Evolutionary conservation across 2,113 vertebrate genomes (phyloP), one percentile per base, ranked within the genome.

Genomic region (Sclerurus mexicanus): DNA sequence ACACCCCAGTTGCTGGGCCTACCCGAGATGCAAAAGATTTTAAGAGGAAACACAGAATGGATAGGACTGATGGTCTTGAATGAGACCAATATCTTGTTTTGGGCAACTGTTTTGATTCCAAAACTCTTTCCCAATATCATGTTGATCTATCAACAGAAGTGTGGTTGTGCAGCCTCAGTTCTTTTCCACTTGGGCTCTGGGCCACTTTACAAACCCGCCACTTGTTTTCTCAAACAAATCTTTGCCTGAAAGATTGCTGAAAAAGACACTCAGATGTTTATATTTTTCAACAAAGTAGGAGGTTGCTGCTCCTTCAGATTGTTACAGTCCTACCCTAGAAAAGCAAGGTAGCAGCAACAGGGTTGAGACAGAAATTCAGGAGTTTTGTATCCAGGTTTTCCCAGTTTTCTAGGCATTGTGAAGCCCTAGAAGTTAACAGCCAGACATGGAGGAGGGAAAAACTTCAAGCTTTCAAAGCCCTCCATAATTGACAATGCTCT

Each of bases 401-500:
- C 31, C 33, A 35, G 52, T 88, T 90, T 85, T 78, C 52, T 35
- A 56, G 44, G 31, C 28, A 47, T 86, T 95, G 81, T 84, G 23
- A 55, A 86, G 49, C 44, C 39, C 25, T 77, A 42, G n/a, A 72
- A 72, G 10, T 60, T 66, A 89, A 46, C 22, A 89, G 59, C 12
- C 46, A 62, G 42, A 4, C 31, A 60, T 53, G 60, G 75, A 78
- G n/a, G 40, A 63, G n/a, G n/a, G 81, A 78, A 85, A 90, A 75
- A 25, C 9, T 14, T 60, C 2, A 47, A 6, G 8, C 59, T 94
- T 95, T 95, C 64, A 63, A 87, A 73, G 47, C 93, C 91, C 25
- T 93, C 89, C 31, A 37, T 83, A 93, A 74, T 74, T 56, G 64
- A 96, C 72, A 95, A 95, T 96, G 39, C 44, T 89, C 81, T 75